Evolutionary conservation across 2,888 invertebrate genomes (phyloP).

Genomic region (Mylabris sibirica): DNA sequence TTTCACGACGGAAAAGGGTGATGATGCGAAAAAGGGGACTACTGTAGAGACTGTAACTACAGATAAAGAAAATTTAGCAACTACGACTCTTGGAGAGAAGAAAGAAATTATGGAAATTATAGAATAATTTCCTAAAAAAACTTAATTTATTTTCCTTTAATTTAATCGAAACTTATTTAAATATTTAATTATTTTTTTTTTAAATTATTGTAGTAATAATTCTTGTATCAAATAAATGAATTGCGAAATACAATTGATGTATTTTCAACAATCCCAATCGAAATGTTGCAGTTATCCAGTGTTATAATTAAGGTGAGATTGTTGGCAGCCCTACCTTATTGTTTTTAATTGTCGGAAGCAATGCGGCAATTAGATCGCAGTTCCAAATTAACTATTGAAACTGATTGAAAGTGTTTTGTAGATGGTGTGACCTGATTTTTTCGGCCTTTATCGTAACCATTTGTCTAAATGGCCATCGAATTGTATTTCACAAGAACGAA

Average conservation of each 20-base stretch:
- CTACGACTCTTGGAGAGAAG: background rate
- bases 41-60: background rate
- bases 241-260: constrained; percentile 10
- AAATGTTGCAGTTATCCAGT: constrained; percentile 13
- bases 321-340: constrained; percentile 39
- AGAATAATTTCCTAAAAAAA: background rate
- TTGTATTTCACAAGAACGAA: constrained; percentile 70
- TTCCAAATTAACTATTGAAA: constrained; percentile 29
- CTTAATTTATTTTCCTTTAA: constrained; percentile 12
- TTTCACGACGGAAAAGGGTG: constrained; percentile 14
- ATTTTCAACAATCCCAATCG: constrained; percentile 12
- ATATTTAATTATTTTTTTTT: background rate
- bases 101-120: constrained; percentile 3
- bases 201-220: background rate
- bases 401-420: constrained; percentile 19
- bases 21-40: background rate
- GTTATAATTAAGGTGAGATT: constrained; percentile 35
- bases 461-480: constrained; percentile 70
- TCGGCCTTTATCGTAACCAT: background rate
- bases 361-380: constrained; percentile 42
- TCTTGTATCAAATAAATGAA: constrained; percentile 1
- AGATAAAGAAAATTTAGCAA: background rate
- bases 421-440: constrained; percentile 32
- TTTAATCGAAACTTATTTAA: background rate
- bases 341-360: constrained; percentile 40